A percentile compares a stretch with the other conserved stretches of the same genome.
These are phyloP conservation scores for Byasa hedistus DNA, from an alignment of 2,888 invertebrate species.

Conservation along the genomic window DNA sequence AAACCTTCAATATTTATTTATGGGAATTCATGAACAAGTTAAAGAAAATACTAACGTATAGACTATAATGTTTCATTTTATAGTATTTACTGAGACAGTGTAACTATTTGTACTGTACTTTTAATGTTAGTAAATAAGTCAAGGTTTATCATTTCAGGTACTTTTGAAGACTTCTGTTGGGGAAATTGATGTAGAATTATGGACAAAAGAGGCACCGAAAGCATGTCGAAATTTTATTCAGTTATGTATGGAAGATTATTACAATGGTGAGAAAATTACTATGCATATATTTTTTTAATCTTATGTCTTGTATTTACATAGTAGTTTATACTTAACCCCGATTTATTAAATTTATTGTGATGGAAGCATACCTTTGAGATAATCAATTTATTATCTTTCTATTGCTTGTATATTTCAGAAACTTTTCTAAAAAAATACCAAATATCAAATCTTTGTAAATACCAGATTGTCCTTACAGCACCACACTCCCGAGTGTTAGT, in stretches of 20 bases:
- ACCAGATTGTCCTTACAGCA: too few relatives aligned
- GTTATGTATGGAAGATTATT: constrained; percentile 97
- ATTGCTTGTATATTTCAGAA: too few relatives aligned
- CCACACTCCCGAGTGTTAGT: too few relatives aligned
- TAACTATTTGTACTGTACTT: too few relatives aligned
- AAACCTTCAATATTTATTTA: not conserved
- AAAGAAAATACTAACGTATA: not conserved
- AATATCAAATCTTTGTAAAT: too few relatives aligned
- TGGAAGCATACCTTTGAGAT: not conserved
- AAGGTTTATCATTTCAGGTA: constrained; percentile 80
- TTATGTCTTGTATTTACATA: not conserved
- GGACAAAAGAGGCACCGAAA: constrained; percentile 97
- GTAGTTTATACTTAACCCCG: not conserved
- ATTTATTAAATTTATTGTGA: not conserved
- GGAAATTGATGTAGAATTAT: constrained; percentile 98
- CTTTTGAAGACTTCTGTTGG: constrained; percentile 94
- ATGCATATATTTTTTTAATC: not conserved
- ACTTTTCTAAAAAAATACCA: too few relatives aligned
- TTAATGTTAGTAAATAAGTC: too few relatives aligned
- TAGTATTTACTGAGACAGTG: not conserved
- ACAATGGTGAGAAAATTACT: constrained; percentile 80
- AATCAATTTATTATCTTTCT: too few relatives aligned
- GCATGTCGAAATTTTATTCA: constrained; percentile 97
- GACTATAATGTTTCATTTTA: not conserved
- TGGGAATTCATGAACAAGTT: not conserved